Base-by-base conservation (phyloP, 2,113 vertebrate genomes). In the Notothenia coriiceps region DNA sequence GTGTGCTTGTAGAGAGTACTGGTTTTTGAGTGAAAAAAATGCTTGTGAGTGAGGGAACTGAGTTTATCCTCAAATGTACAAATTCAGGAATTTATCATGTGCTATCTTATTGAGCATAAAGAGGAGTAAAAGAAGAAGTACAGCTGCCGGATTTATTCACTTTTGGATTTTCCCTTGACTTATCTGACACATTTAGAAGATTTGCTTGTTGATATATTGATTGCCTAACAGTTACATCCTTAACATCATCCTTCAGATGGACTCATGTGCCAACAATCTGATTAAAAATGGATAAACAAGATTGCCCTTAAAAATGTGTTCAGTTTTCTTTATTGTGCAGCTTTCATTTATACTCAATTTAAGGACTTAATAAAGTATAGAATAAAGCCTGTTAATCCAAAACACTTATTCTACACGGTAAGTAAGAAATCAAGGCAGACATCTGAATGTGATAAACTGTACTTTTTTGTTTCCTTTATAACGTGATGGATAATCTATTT, bases 391-490 rank as follows among this genome's bases (percentile, higher is more conserved):
- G 57, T 70, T 11, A 40, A 7, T 7, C 35, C 35, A 40, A 7
- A 40, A 52, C 5, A 1, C 3, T 15, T 20, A 1, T 15, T 46
- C 0, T 33, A 4, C 2, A 18, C 29, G 5, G 22, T 63, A 25
- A 3, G 25, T 14, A 62, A 77, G 9, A 60, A 59, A 1, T 52
- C 3, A 62, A 67, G 25, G 33, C 46, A 80, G 13, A 46, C n/a
- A 79, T 4, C 0, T 35, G n/a, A 54, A n/a, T 47, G 49, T 74
- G n/a, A 72, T 62, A 0, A n/a, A 22, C 5, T 55, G 40, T 1
- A 1, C 29, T 86, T 87, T 83, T 83, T 83, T 85, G 33, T 69
- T 66, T 44, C 3, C 1, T 69, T 64, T 50, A 61, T 61, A 20
- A 51, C 40, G 40, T 25, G 40, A 18, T 29, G 47, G 14, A 6